These are phyloP conservation scores for Dastarcus helophoroides DNA, from an alignment of 2,888 invertebrate genomes.

Conservation along the genomic window DNA sequence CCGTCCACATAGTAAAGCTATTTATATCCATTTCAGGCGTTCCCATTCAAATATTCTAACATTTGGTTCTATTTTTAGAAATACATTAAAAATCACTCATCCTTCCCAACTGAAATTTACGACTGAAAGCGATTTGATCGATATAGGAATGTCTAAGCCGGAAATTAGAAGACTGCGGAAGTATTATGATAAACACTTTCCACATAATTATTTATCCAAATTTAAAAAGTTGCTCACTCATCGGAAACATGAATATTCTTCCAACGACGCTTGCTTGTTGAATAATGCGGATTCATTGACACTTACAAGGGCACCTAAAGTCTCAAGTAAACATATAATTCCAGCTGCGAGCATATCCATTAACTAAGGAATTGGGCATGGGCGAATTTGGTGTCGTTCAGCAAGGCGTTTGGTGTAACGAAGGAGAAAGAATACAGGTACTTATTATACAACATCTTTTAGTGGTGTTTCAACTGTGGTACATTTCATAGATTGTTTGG, in stretches of 20 bases:
- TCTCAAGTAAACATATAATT: conserved; percentile 77
- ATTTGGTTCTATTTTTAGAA: conserved; percentile 43
- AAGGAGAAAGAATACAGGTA: conserved; percentile 67
- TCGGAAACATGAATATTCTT: conserved; percentile 41
- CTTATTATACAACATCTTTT: too few species aligned
- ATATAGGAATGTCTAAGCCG: conserved; percentile 88
- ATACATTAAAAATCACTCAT: conserved; percentile 79
- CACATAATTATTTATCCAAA: conserved; percentile 85
- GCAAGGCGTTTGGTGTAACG: conserved; percentile 94
- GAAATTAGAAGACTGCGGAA: conserved; percentile 91
- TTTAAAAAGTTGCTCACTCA: conserved; percentile 71
- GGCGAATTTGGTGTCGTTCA: conserved; percentile 98
- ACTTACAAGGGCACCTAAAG: conserved; percentile 39
- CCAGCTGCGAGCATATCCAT: conserved; percentile 79
- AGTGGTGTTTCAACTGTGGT: too few species aligned
- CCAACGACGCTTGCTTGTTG: conserved; percentile 22
- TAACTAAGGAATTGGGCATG: conserved; percentile 87
- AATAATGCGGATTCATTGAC: conserved; percentile 22
- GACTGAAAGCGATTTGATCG: conserved; percentile 79
- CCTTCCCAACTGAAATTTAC: conserved; percentile 89
- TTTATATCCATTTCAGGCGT: background rate
- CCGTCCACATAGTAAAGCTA: conserved; percentile 4
- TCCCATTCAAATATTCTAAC: background rate
- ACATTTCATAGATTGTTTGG: too few species aligned
- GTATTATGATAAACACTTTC: conserved; percentile 86